Conservation (phyloP, 2,797 vertebrate genomes). For the Coilia nasus region DNA sequence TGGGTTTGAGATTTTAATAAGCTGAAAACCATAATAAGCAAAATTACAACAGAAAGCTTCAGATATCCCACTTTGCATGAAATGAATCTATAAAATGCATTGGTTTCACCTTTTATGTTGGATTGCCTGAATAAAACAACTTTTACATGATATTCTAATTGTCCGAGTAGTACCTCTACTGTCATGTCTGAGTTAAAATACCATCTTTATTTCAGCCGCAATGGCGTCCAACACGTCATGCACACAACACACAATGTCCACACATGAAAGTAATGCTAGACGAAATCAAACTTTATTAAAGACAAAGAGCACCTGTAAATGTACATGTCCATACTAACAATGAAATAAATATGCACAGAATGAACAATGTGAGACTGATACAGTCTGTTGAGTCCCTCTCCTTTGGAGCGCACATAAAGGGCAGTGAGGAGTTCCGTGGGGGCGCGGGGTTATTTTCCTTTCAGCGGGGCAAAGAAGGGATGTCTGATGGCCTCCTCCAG, state of each 20-base stretch:
- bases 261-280: not conserved
- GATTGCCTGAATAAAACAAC: no score
- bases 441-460: slow-evolving; percentile 33
- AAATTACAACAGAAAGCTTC: no score
- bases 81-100: no score
- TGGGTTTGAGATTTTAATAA: no score
- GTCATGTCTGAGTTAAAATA: not conserved
- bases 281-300: slow-evolving; percentile 4
- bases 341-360: slow-evolving; percentile 71
- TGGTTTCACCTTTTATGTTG: no score
- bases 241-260: not conserved
- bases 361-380: slow-evolving; percentile 72
- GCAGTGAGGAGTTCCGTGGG: slow-evolving; percentile 46
- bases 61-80: no score
- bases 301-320: slow-evolving; percentile 1
- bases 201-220: not conserved
- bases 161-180: no score
- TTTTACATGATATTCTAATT: no score
- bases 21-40: no score
- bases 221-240: not conserved
- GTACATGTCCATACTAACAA: slow-evolving; percentile 23
- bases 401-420: slow-evolving; percentile 41
- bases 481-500: slow-evolving; percentile 84
- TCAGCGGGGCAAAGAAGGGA: slow-evolving; percentile 79
- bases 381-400: slow-evolving; percentile 65